Evolutionary conservation across 2,797 vertebrate genomes (phyloP).

Genomic region (Acanthurus lineatus): DNA sequence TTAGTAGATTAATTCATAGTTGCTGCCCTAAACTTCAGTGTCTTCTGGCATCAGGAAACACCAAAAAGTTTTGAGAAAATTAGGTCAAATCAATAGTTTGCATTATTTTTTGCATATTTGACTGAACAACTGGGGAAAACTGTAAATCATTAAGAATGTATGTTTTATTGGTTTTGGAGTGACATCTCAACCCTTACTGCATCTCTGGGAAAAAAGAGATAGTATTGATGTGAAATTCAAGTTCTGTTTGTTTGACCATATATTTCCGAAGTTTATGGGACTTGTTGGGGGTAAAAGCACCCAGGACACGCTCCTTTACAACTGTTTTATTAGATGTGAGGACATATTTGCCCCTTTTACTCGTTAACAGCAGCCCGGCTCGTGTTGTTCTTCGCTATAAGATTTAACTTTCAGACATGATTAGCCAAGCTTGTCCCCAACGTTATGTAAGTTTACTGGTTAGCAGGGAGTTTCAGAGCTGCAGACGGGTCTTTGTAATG

Average conservation of each 20-base stretch:
- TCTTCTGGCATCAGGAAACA: not conserved
- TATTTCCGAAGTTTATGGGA: conserved; percentile 37
- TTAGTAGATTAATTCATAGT: not conserved
- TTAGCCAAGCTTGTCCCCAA: conserved; percentile 38
- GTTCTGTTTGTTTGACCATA: conserved; percentile 15
- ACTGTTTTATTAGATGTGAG: conserved; percentile 36
- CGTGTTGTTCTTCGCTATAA: conserved; percentile 27
- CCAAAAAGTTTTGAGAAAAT: not conserved
- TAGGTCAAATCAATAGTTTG: not conserved
- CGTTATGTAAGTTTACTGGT: conserved; percentile 56
- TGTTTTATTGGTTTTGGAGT: not conserved
- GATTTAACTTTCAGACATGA: conserved; percentile 46
- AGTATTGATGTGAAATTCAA: too few species aligned
- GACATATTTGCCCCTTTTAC: conserved; percentile 2
- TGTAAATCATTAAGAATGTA: not conserved
- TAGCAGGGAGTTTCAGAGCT: conserved; percentile 8
- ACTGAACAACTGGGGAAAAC: not conserved
- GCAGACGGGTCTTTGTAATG: conserved; percentile 42
- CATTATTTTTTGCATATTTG: too few species aligned
- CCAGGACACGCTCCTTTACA: conserved; percentile 19
- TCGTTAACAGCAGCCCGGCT: conserved; percentile 7
- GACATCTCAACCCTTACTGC: not conserved
- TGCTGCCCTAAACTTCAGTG: not conserved
- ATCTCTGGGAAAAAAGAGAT: not conserved
- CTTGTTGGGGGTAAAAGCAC: conserved; percentile 2